Percentiles rank a stretch among this genome's conserved stretches.
Evolutionary conservation across 1,140 invertebrate genomes (phyloP).

Genomic region (Anadara kagoshimensis): DNA sequence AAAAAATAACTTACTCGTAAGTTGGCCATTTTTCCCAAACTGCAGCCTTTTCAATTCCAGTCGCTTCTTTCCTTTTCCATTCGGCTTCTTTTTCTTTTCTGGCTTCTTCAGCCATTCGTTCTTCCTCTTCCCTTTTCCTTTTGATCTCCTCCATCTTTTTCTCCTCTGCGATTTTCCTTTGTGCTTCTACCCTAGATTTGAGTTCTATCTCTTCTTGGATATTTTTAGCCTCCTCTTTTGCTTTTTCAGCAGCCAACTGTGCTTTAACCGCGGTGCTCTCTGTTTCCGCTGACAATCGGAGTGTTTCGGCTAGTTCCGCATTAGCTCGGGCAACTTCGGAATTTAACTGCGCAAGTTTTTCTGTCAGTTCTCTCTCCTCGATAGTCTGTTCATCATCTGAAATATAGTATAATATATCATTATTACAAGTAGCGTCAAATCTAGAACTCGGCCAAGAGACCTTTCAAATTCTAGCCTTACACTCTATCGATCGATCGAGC

Average conservation of each 20-base stretch:
- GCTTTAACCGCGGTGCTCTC: slow-evolving; percentile 55
- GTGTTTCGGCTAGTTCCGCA: slow-evolving; percentile 58
- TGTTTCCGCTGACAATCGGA: slow-evolving; percentile 60
- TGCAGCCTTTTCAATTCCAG: slow-evolving; percentile 32
- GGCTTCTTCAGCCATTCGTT: slow-evolving; percentile 45
- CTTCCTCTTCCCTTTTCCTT: slow-evolving; percentile 40
- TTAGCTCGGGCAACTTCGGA: slow-evolving; percentile 59
- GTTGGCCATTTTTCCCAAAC: slow-evolving; percentile 58
- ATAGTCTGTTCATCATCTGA: slow-evolving; percentile 53
- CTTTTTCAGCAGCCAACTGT: slow-evolving; percentile 54
- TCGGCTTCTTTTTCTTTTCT: slow-evolving; percentile 50
- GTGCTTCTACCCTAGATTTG: slow-evolving; percentile 45
- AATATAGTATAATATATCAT: neutral
- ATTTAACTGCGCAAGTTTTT: slow-evolving; percentile 59
- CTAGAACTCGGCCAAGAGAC: too few relatives aligned
- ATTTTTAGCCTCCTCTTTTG: slow-evolving; percentile 56
- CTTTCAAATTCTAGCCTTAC: too few relatives aligned
- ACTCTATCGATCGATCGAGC: too few relatives aligned
- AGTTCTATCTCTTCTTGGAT: slow-evolving; percentile 54
- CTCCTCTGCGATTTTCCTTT: slow-evolving; percentile 49
- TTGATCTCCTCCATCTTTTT: slow-evolving; percentile 47
- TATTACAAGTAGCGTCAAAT: too few relatives aligned
- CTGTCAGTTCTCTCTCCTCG: slow-evolving; percentile 56
- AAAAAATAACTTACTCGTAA: slow-evolving; percentile 44
- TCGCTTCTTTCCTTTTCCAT: slow-evolving; percentile 50